Evolutionary conservation across 2,113 vertebrate species (phyloP).

Genomic region (Zootoca vivipara): DNA sequence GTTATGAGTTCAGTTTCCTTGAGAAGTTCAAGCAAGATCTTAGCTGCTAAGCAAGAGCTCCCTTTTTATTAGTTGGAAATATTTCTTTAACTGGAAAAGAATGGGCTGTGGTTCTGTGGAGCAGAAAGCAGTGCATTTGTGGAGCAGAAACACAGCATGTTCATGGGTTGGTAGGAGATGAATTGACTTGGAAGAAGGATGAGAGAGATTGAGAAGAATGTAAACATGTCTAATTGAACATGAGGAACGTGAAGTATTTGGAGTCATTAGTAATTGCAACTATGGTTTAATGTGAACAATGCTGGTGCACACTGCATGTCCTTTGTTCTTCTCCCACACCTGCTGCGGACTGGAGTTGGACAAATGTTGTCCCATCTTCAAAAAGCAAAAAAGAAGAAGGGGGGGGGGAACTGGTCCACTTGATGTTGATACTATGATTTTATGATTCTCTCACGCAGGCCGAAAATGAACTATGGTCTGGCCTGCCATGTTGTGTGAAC

Average conservation of each 20-base stretch:
- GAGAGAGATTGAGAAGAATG: slow-evolving; percentile 2
- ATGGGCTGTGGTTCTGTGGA: slow-evolving; percentile 31
- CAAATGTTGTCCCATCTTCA: too few relatives aligned
- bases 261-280: neutral
- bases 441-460: too few relatives aligned
- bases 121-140: neutral
- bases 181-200: neutral
- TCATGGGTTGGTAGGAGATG: neutral
- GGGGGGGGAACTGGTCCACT: too few relatives aligned
- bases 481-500: too few relatives aligned
- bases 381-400: too few relatives aligned
- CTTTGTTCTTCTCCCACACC: too few relatives aligned
- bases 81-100: slow-evolving; percentile 49
- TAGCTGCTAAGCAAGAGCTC: neutral
- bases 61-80: slow-evolving; percentile 26
- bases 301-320: too few relatives aligned
- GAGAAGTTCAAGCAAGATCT: slow-evolving; percentile 1
- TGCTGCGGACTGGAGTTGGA: too few relatives aligned
- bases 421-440: too few relatives aligned
- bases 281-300: too few relatives aligned
- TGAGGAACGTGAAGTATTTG: slow-evolving; percentile 20
- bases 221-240: slow-evolving; percentile 1
- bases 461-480: too few relatives aligned
- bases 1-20: neutral
- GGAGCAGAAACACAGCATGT: neutral